Percentiles rank a stretch among this genome's conserved stretches.
Evolutionary conservation across 2,113 vertebrate species (phyloP).

Genomic region (Aramus guarauna): DNA sequence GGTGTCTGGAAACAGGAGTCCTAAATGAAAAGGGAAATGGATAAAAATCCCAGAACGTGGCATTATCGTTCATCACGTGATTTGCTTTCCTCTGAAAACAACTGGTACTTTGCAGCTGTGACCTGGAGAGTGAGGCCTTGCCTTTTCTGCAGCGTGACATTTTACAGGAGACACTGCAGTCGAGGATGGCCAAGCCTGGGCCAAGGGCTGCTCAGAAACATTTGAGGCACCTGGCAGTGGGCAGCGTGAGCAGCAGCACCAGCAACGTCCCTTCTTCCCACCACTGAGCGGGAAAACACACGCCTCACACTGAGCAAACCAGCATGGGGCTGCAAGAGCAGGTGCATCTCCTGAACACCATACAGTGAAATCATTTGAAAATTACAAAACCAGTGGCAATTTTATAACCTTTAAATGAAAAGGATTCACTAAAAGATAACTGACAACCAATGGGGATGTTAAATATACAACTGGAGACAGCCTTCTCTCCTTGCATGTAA

Average conservation of each 20-base stretch:
- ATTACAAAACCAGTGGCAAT: not conserved
- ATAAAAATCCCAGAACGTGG: not conserved
- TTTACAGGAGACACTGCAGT: not conserved
- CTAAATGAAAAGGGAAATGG: not conserved
- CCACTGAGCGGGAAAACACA: not conserved
- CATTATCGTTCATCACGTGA: not conserved
- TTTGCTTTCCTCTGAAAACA: not conserved
- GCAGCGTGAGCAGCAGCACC: not conserved
- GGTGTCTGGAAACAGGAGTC: not conserved
- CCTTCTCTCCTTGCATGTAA: not conserved
- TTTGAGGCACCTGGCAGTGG: not conserved
- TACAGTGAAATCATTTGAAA: not conserved
- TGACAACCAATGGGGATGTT: not conserved
- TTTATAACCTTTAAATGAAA: conserved; percentile 16
- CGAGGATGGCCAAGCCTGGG: not conserved
- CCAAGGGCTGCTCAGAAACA: not conserved
- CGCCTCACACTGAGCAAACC: not conserved
- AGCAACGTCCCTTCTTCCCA: not conserved
- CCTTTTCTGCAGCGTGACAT: not conserved
- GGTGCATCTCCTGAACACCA: not conserved
- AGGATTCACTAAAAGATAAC: not conserved
- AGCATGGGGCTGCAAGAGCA: not conserved
- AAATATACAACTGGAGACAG: not conserved
- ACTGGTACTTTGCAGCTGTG: not conserved
- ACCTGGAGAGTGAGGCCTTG: not conserved